These are phyloP conservation scores for Rhamnusium bicolor DNA, from an alignment of 2,888 invertebrate species.

Conservation along the genomic window DNA sequence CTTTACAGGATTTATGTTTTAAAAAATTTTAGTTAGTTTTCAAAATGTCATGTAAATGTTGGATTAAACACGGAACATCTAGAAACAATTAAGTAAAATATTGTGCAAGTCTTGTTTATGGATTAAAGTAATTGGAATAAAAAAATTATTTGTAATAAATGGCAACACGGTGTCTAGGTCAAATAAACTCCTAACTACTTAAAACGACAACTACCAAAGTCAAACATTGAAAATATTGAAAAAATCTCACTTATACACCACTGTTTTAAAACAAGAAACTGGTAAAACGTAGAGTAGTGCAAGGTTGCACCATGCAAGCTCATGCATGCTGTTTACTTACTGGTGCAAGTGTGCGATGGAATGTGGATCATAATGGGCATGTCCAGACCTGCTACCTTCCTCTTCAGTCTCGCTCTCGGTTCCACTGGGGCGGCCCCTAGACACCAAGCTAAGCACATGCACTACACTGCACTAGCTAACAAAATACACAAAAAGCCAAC, in stretches of 20 bases:
- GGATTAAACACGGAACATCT: too few species aligned
- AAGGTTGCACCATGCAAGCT: constrained; percentile 32
- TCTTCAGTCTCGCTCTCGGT: constrained; percentile 87
- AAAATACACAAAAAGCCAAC: constrained; percentile 43
- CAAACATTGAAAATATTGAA: neutral
- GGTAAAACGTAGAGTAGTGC: constrained; percentile 28
- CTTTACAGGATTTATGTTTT: neutral
- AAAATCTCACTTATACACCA: neutral
- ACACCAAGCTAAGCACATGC: constrained; percentile 72
- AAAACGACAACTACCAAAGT: neutral
- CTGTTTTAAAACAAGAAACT: neutral
- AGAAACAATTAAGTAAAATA: too few species aligned
- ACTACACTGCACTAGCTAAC: constrained; percentile 66
- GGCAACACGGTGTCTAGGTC: too few species aligned
- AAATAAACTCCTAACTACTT: neutral
- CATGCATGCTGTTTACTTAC: constrained; percentile 66
- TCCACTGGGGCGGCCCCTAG: constrained; percentile 76
- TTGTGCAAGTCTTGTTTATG: too few species aligned
- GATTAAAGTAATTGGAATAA: too few species aligned
- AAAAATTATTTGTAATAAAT: too few species aligned
- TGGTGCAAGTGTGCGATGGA: constrained; percentile 73
- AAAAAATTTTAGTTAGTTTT: neutral
- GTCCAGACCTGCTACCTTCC: constrained; percentile 73
- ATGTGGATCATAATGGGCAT: constrained; percentile 68
- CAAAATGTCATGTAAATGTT: too few species aligned